Base-by-base conservation (phyloP, 2,797 vertebrate genomes). In the Halcyon smyrnensis region DNA sequence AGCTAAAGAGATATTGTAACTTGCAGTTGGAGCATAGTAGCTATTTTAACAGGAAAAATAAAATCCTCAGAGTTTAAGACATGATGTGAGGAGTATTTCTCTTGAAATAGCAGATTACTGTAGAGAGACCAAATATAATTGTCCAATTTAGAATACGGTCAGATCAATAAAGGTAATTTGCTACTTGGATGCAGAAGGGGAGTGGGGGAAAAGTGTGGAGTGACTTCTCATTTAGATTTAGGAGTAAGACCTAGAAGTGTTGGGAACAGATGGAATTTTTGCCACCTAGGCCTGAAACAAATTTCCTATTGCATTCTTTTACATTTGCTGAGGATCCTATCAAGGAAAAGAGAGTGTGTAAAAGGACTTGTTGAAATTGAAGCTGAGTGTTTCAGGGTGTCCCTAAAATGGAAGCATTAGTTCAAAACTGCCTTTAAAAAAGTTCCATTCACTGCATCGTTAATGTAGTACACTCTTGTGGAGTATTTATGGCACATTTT, bases 31-130 rank as follows among this genome's bases (percentile, higher is more conserved):
- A 83, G 84, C 82, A 36, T 36, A 80, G 92, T 32, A 96, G 84
- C 95, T 97, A 95, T 97, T 97, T 97, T 94, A 96, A 87, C 56
- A 57, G 56, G 27, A 73, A 89, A 65, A 78, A 54, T 60, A 90
- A 86, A 94, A 43, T 88, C 95, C 96, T 96, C 28, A 6, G 95
- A 92, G 96, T 90, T 92, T 93, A 70, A 76, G 86, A 89, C 83
- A 75, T 74, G 78, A 94, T 93, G 37, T 60, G 93, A 91, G 88
- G 54, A 88, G 92, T 94, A 62, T 93, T 96, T 96, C 74, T 93
- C 69, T 87, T 76, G 90, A 60, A 88, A 59, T 59, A 87, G 75
- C 60, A 70, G 90, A 90, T 93, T 81, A 87, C 70, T 96, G 81
- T 62, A 84, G 63, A 94, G 96, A 96, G 50, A 92, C 67, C 70